These are phyloP conservation scores for Propsilocerus akamusi DNA, from an alignment of 1,140 invertebrate genomes.

Conservation along the genomic window DNA sequence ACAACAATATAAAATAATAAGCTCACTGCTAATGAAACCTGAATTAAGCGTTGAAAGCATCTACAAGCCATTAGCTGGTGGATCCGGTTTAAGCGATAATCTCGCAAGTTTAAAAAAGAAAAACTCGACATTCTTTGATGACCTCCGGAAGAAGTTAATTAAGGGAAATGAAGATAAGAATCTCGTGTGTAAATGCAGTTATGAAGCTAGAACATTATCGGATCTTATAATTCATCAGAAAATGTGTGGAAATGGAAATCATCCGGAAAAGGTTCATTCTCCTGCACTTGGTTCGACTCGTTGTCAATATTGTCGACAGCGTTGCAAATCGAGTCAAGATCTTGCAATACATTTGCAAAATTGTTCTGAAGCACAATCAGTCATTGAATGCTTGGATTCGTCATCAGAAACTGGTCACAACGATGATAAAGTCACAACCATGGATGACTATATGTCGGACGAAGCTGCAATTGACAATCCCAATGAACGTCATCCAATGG, in stretches of 20 bases:
- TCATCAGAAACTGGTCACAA: conserved; percentile 18
- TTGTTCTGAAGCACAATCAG: conserved; percentile 34
- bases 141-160: conserved; percentile 52
- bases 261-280: conserved; percentile 18
- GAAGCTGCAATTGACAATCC: conserved; percentile 17
- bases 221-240: conserved; percentile 58
- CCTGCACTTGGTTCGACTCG: conserved; percentile 42
- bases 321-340: conserved; percentile 64
- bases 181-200: conserved; percentile 53
- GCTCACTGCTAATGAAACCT: neutral
- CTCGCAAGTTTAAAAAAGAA: conserved; percentile 28
- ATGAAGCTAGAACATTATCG: conserved; percentile 67
- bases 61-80: neutral
- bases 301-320: conserved; percentile 65
- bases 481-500: conserved; percentile 44
- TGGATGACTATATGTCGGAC: conserved; percentile 18
- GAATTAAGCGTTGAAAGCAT: neutral
- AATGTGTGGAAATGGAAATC: conserved; percentile 33
- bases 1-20: conserved; percentile 1
- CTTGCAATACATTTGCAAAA: conserved; percentile 50
- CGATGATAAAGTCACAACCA: conserved; percentile 15
- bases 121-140: conserved; percentile 62
- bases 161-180: conserved; percentile 32
- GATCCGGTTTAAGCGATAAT: neutral
- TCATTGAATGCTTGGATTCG: conserved; percentile 22